phyloP scores from a whole-genome alignment of 2,113 vertebrate species.

The Pycnonotus jocosus region DNA sequence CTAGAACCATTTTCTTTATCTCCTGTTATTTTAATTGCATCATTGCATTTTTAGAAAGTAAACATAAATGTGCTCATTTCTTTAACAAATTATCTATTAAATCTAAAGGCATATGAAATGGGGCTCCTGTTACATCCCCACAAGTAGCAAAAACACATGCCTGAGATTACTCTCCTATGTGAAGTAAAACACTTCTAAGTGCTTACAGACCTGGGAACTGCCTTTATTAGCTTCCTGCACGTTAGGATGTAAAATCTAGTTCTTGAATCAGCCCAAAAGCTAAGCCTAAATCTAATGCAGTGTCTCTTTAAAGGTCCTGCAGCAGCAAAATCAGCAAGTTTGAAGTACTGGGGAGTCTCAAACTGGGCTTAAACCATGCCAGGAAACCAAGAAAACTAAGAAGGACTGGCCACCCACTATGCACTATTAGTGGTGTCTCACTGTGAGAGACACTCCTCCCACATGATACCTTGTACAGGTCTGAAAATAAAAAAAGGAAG shows the following conservation, averaged over 20 bases:
- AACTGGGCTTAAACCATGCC: constrained; percentile 25
- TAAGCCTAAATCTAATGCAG: background rate
- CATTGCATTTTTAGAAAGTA: background rate
- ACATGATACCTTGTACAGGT: background rate
- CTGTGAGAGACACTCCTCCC: background rate
- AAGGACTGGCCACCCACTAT: constrained; percentile 51
- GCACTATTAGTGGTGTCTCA: constrained; percentile 19
- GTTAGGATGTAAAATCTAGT: background rate
- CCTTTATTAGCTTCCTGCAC: background rate
- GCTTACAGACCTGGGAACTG: background rate
- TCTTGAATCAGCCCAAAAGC: background rate
- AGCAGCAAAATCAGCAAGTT: constrained; percentile 25
- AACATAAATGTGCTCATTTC: background rate
- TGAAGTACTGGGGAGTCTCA: constrained; percentile 18
- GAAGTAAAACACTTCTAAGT: background rate
- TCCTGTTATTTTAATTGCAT: background rate
- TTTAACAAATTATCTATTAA: background rate
- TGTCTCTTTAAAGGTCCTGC: background rate
- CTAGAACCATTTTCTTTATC: background rate
- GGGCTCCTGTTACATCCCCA: background rate
- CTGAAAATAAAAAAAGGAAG: background rate
- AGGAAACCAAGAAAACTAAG: constrained; percentile 59
- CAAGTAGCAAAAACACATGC: background rate
- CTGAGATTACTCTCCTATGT: background rate
- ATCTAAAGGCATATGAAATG: background rate